These are phyloP conservation scores for Octodonta nipae DNA, from an alignment of 2,888 invertebrate species.

Conservation along the genomic window DNA sequence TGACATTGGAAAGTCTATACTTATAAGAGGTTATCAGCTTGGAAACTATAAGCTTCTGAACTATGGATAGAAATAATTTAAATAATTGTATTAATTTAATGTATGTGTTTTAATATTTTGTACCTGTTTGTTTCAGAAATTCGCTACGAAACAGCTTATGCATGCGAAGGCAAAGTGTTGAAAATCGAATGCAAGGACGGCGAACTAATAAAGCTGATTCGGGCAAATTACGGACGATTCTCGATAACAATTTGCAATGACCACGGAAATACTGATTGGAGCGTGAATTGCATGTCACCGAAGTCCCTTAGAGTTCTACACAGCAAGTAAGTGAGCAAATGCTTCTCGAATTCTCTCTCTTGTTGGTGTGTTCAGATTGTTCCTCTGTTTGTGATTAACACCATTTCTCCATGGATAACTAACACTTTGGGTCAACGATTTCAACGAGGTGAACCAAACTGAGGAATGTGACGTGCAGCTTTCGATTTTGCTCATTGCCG, in stretches of 20 bases:
- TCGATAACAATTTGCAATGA: slow-evolving; percentile 93
- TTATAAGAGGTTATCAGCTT: no score
- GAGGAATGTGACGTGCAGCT: no score
- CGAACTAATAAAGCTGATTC: slow-evolving; percentile 78
- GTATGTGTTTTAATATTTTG: background rate
- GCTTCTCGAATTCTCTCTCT: no score
- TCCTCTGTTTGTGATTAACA: no score
- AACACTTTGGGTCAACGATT: no score
- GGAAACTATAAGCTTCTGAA: no score
- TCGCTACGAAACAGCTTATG: slow-evolving; percentile 83
- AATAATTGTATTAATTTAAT: slow-evolving; percentile 2
- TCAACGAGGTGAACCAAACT: no score
- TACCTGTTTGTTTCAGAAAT: slow-evolving; percentile 28
- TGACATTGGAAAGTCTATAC: no score
- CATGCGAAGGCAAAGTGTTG: slow-evolving; percentile 84
- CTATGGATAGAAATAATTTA: background rate
- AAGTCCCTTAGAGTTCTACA: slow-evolving; percentile 77
- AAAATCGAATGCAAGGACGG: slow-evolving; percentile 79
- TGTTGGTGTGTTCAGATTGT: no score
- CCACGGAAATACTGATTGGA: slow-evolving; percentile 92
- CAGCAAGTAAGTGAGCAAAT: slow-evolving; percentile 77
- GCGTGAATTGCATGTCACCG: slow-evolving; percentile 87
- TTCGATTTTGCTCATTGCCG: no score
- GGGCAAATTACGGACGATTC: slow-evolving; percentile 90
- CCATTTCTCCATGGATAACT: no score